Evolutionary conservation across 2,797 vertebrate species (phyloP).

Genomic region (Falco rusticolus): DNA sequence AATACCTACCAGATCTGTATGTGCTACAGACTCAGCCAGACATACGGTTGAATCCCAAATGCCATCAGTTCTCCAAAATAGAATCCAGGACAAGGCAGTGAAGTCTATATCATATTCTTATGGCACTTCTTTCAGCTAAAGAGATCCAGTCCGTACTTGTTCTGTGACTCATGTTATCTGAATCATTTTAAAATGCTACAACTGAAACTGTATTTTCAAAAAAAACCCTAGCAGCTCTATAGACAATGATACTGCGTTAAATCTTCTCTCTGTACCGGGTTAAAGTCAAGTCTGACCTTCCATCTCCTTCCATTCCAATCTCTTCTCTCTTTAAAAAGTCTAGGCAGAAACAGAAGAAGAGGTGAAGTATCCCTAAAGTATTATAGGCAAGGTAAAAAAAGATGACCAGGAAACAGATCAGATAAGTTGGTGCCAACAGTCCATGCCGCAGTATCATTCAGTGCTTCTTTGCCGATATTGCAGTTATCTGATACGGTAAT

Average conservation of each 20-base stretch:
- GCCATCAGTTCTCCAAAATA: constrained; percentile 46
- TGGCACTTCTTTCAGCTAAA: neutral
- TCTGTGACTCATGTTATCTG: constrained; percentile 57
- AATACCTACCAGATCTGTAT: neutral
- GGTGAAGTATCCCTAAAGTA: neutral
- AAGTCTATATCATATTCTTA: constrained; percentile 45
- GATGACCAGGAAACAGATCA: neutral
- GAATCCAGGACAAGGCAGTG: constrained; percentile 54
- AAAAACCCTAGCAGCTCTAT: neutral
- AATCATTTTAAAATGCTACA: constrained; percentile 38
- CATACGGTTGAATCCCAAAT: constrained; percentile 46
- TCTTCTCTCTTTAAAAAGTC: neutral
- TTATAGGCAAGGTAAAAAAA: neutral
- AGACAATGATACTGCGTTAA: neutral
- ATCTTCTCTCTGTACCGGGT: neutral
- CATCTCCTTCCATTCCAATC: neutral
- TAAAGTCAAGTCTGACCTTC: constrained; percentile 4
- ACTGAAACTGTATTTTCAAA: neutral
- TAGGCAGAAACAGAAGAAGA: neutral
- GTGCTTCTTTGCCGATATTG: neutral
- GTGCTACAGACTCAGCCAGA: constrained; percentile 17
- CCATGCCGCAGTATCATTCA: neutral
- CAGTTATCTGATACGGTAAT: neutral
- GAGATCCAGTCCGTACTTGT: constrained; percentile 40
- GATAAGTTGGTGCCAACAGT: neutral